These are phyloP conservation scores for Betta splendens DNA, from an alignment of 2,797 vertebrate genomes.

Conservation along the genomic window DNA sequence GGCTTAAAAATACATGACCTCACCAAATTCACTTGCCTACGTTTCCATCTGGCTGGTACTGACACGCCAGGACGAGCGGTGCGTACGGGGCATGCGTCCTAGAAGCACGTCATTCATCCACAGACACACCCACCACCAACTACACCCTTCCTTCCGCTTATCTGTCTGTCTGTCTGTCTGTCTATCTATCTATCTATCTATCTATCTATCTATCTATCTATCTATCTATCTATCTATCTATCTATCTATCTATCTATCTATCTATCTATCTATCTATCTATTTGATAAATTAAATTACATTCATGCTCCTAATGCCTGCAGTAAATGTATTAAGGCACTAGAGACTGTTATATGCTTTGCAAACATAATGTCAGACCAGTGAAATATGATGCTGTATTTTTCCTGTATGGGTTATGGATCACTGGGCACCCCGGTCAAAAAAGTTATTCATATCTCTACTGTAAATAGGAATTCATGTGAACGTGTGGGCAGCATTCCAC, in stretches of 20 bases:
- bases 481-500: background rate
- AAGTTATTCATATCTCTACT: background rate
- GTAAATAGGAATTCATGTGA: constrained; percentile 10
- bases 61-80: constrained; percentile 80
- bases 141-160: constrained; percentile 35
- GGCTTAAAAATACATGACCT: constrained; percentile 82
- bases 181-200: constrained; percentile 29
- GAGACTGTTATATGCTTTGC: background rate
- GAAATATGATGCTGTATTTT: background rate
- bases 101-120: constrained; percentile 73
- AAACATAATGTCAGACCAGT: background rate
- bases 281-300: constrained; percentile 20
- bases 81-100: constrained; percentile 80
- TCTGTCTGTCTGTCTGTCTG: constrained; percentile 31
- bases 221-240: constrained; percentile 14
- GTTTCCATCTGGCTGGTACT: constrained; percentile 77
- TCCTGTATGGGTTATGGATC: constrained; percentile 6
- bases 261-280: background rate
- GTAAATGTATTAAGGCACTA: background rate
- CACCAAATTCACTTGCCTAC: constrained; percentile 75
- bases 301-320: background rate
- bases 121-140: constrained; percentile 66
- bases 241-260: constrained; percentile 1
- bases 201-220: constrained; percentile 9
- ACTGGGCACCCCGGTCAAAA: constrained; percentile 16